Base-by-base conservation (phyloP, 2,113 vertebrate species). In the Neogobius melanostomus region DNA sequence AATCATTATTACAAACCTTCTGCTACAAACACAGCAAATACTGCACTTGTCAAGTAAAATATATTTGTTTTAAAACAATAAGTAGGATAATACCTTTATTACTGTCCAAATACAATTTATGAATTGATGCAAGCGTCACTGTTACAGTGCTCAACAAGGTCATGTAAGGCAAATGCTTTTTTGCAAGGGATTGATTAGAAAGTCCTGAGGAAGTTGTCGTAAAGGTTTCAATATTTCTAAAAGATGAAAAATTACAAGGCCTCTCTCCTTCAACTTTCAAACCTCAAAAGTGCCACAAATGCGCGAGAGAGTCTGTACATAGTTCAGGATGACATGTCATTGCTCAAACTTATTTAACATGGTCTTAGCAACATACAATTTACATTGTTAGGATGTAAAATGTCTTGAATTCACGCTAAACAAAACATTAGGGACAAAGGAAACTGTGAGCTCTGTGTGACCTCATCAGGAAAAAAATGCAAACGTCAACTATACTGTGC, bases 361-460 rank as follows among this genome's bases (percentile, higher is more conserved):
- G 28, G 28, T 36, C 28, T 3, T 36, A 36, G 28, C 4, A 36
- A 36, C 28, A 36, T 36, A 36, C 28, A 3, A 36, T 36, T 36
- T 36, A 36, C 28, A 36, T 36, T 36, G 28, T 36, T 36, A 36
- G 28, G 28, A 47, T 47, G 7, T 47, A 8, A 47, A 47, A 5
- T 47, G 46, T 7, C 46, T 47, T 47, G 28, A 7, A 47, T 47
- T 46, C 16, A 56, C 57, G 71, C 28, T 68, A 21, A 50, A 48
- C 62, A 5, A 51, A 17, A 56, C 44, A 68, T 51, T 28, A 10
- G 15, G 64, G 44, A 63, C 48, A 45, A 21, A 77, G 65, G 43
- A 17, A 63, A 65, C 72, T 67, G 69, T 80, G 69, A 63, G 65
- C 42, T 74, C 53, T 59, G 49, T 75, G 83, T 67, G 56, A 77